Evolutionary conservation across 2,888 invertebrate species (phyloP), one percentile per base, ranked within the genome.

Genomic region (Calameuta idolon): DNA sequence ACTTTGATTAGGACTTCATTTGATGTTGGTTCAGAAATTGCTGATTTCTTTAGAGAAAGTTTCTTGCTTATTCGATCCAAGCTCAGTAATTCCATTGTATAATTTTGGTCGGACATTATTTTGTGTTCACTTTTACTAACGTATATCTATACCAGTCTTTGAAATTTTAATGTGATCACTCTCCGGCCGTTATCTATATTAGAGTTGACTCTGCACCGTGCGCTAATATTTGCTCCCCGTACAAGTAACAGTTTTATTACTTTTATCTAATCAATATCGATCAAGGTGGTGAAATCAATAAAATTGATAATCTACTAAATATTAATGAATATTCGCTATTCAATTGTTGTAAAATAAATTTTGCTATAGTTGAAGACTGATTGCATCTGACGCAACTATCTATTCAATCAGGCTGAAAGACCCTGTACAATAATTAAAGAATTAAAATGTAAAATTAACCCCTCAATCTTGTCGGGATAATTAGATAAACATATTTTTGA

Each of bases 1-100:
- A 96, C 95, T 87, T 93, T 94, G 1, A 96, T 92, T 3, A 95
- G 92, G 75, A 96, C 94, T n/a, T 95, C 94, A 74, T 94, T 68
- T 0, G 81, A 68, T 0, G 77, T 81, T 4, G 90, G 90, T 55
- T 78, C 83, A 0, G 89, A 90, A 75, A 91, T 79, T 1, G 80
- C 76, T 69, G 80, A 75, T 34, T 78, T 87, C 34, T 89, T 83
- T 30, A 91, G 69, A 9, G 77, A 80, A 12, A 91, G 84, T 4
- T 82, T 85, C 78, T 86, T 89, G 1, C 15, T 86, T 0, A 80
- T 35, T 12, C 82, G 80, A 81, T 91, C 86, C 79, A 91, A 91
- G 55, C 89, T 90, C 34, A 91, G 81, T 78, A 81, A 89, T 77
- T 91, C 90, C 91, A 91, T 91, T 15, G 15, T 76, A 35, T 35